Evolutionary conservation across 1,140 invertebrate genomes (phyloP).

Genomic region (Saccostrea echinata): DNA sequence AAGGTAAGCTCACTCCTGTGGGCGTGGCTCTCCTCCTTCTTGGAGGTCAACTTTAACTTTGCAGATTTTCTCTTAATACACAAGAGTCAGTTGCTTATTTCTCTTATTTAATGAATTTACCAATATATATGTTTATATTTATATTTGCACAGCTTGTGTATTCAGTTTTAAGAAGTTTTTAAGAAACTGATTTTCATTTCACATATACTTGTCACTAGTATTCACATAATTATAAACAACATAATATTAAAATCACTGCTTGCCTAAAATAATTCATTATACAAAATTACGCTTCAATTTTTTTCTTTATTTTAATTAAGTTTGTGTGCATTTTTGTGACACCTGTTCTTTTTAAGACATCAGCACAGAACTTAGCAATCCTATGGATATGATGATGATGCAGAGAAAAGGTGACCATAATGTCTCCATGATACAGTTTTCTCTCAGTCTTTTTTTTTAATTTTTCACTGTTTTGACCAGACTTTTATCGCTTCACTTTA

Average conservation of each 20-base stretch:
- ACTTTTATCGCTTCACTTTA: no score
- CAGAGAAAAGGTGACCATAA: background rate
- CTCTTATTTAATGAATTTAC: background rate
- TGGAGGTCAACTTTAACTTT: constrained; percentile 13
- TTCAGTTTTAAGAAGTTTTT: background rate
- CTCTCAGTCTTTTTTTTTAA: no score
- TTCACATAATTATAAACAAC: constrained; percentile 6
- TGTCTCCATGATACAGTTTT: background rate
- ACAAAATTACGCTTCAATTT: background rate
- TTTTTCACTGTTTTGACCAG: no score
- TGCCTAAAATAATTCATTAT: background rate
- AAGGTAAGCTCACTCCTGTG: constrained; percentile 34
- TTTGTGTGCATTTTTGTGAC: constrained; percentile 6
- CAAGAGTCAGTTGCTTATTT: background rate
- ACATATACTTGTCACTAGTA: background rate
- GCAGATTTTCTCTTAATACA: constrained; percentile 21
- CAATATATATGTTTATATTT: background rate
- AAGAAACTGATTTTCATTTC: background rate
- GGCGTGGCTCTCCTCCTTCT: constrained; percentile 20
- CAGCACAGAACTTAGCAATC: background rate
- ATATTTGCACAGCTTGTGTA: background rate
- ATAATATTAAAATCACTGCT: background rate
- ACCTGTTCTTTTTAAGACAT: constrained; percentile 27
- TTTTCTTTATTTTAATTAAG: background rate
- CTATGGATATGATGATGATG: background rate